These are phyloP conservation scores for Caerostris darwini DNA, from an alignment of 1,140 invertebrate genomes.

Conservation along the genomic window DNA sequence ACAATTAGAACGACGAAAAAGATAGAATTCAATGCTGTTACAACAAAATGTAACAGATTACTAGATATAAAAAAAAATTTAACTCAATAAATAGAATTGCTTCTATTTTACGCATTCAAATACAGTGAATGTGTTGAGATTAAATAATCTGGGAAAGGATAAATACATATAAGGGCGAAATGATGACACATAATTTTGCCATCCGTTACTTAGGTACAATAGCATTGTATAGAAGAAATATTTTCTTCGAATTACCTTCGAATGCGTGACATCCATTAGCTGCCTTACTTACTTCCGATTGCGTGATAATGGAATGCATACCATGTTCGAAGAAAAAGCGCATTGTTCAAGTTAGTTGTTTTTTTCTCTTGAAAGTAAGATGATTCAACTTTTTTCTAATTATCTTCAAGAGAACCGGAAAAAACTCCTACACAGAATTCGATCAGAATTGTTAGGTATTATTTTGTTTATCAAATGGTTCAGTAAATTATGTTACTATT, in stretches of 20 bases:
- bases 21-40: too few species aligned
- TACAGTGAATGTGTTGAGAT: too few species aligned
- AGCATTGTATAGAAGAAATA: neutral
- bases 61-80: too few species aligned
- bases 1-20: too few species aligned
- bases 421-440: neutral
- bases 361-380: neutral
- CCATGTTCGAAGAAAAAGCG: neutral
- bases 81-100: too few species aligned
- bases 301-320: conserved; percentile 24
- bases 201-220: neutral
- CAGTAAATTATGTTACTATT: too few species aligned
- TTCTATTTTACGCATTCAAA: too few species aligned
- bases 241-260: neutral
- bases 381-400: neutral
- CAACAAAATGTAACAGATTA: too few species aligned
- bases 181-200: neutral
- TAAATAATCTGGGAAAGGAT: too few species aligned
- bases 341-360: neutral
- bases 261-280: conserved; percentile 1
- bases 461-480: too few species aligned
- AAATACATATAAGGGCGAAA: too few species aligned
- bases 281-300: neutral
- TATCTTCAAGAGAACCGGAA: neutral
- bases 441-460: neutral